Evolutionary conservation across 2,797 vertebrate species (phyloP).

Genomic region (Ptychadena robeensis): DNA sequence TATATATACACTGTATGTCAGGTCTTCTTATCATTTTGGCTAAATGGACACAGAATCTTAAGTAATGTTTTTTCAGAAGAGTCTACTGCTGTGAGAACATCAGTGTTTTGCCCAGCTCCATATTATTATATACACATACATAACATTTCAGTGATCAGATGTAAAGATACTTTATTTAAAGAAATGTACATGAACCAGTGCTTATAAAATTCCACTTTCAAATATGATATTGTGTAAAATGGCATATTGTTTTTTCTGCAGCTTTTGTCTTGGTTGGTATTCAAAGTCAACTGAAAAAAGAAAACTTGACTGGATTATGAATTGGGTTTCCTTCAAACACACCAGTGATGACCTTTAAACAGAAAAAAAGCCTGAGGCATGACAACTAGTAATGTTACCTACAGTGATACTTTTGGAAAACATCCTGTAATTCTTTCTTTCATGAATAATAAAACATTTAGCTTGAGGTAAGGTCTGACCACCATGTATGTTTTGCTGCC

Average conservation of each 20-base stretch:
- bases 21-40: too few species aligned
- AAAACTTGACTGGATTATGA: slow-evolving; percentile 21
- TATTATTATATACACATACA: too few species aligned
- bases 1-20: too few species aligned
- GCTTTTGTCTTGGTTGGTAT: slow-evolving; percentile 5
- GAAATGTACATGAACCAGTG: too few species aligned
- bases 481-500: slow-evolving; percentile 26
- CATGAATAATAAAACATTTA: slow-evolving; percentile 34
- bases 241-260: not conserved
- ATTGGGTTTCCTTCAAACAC: slow-evolving; percentile 27
- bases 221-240: not conserved
- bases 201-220: too few species aligned
- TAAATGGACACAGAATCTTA: too few species aligned
- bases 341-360: slow-evolving; percentile 24
- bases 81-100: too few species aligned
- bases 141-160: too few species aligned
- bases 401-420: slow-evolving; percentile 34
- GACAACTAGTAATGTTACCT: slow-evolving; percentile 33
- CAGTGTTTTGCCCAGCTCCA: too few species aligned
- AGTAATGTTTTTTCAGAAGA: too few species aligned
- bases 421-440: slow-evolving; percentile 31
- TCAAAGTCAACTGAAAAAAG: slow-evolving; percentile 13
- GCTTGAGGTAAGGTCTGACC: slow-evolving; percentile 36
- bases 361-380: slow-evolving; percentile 29
- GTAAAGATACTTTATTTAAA: too few species aligned